These are phyloP conservation scores for Pocillopora grandis DNA, from an alignment of 92 coral and sea anemone genomes.

Conservation along the genomic window DNA sequence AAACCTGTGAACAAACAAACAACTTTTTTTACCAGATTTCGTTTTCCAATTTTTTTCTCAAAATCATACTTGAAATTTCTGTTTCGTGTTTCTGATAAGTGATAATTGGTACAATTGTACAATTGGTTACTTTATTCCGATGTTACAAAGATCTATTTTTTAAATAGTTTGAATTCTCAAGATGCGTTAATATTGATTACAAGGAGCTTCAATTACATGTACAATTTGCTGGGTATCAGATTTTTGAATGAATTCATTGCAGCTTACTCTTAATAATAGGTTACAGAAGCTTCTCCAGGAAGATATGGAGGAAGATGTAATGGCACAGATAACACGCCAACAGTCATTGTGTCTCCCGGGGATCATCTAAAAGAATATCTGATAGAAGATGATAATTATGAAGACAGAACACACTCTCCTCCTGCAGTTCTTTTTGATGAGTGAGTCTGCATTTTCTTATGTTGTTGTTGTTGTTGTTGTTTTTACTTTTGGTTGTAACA, in stretches of 20 bases:
- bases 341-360: constrained; percentile 91
- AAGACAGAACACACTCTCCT: constrained; percentile 70
- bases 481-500: not conserved
- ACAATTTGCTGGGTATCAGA: not conserved
- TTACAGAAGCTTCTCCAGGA: constrained; percentile 55
- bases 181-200: no score
- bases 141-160: no score
- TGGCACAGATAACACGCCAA: constrained; percentile 91
- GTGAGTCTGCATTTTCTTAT: constrained; percentile 43
- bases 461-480: not conserved
- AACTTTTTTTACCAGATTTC: no score
- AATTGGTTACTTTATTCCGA: no score
- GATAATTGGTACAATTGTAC: no score
- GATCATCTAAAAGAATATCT: constrained; percentile 77
- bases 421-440: constrained; percentile 65
- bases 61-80: no score
- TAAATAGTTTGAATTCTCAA: no score
- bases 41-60: no score
- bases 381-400: constrained; percentile 68
- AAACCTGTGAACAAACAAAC: no score
- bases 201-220: no score
- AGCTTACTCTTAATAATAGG: not conserved
- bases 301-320: constrained; percentile 78
- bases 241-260: not conserved
- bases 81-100: no score